A percentile compares a stretch with the other conserved stretches of the same genome.
phyloP scores from a whole-genome alignment of 2,113 vertebrate species.

The Pristiophorus japonicus region DNA sequence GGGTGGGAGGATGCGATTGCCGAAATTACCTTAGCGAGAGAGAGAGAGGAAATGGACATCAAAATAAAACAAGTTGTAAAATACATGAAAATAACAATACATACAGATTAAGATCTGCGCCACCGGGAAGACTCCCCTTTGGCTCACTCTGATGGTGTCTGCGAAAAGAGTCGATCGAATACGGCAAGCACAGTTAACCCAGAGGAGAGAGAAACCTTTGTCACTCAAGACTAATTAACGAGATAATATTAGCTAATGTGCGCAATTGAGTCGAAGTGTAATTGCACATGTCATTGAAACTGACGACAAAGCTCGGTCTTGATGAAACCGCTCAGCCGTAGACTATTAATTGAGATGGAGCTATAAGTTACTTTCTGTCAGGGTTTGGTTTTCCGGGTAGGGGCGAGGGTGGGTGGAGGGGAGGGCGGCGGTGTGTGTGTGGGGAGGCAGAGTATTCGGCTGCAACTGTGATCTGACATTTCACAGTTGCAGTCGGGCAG shows the following conservation, averaged over 20 bases:
- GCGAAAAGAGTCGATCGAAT: neutral
- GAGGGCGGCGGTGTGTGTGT: too few relatives aligned
- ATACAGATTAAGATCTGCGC: neutral
- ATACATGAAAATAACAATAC: neutral
- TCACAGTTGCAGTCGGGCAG: neutral
- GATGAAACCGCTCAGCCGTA: neutral
- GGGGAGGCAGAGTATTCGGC: neutral
- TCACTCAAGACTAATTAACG: neutral
- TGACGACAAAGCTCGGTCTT: neutral
- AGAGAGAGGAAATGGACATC: neutral
- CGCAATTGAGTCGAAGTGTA: neutral
- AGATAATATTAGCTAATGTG: neutral
- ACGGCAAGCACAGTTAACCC: neutral
- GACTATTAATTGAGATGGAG: neutral
- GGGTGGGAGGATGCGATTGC: too few relatives aligned
- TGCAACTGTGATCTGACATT: neutral
- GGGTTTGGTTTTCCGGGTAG: neutral
- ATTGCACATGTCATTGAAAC: neutral
- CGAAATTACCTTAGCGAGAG: neutral
- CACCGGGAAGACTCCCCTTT: neutral
- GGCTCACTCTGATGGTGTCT: neutral
- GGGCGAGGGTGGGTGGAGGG: neutral
- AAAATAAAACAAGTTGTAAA: neutral
- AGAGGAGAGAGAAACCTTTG: neutral
- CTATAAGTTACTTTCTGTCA: neutral